These are phyloP conservation scores for Propithecus perrieri DNA, from an alignment of 2,797 vertebrate genomes.

Conservation along the genomic window DNA sequence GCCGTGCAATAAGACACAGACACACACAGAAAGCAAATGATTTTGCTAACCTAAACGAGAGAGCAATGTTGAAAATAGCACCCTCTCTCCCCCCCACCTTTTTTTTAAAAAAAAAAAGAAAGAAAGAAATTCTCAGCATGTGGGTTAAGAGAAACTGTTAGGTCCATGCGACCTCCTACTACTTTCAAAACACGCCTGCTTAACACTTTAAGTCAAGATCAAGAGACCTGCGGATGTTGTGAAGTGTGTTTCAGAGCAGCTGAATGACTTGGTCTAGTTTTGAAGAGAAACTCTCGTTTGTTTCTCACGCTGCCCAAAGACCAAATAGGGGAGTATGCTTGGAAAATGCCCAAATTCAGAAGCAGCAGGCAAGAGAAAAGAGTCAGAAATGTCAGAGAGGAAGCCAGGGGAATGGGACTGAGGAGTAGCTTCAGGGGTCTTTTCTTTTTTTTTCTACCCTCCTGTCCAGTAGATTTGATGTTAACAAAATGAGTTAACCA, in stretches of 20 bases:
- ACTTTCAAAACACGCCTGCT: constrained; percentile 35
- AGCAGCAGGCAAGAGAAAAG: constrained; percentile 55
- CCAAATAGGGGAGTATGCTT: constrained; percentile 66
- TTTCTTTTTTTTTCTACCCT: too few species aligned
- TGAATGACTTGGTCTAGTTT: constrained; percentile 48
- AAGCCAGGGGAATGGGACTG: background rate
- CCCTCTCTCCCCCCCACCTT: background rate
- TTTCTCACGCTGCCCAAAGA: constrained; percentile 49
- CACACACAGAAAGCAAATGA: constrained; percentile 45
- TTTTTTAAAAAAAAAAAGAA: background rate
- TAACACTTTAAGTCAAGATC: constrained; percentile 43
- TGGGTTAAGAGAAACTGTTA: constrained; percentile 3
- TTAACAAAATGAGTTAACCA: constrained; percentile 38
- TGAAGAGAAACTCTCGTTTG: constrained; percentile 41
- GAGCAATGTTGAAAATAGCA: background rate
- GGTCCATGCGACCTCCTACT: background rate
- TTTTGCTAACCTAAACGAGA: background rate
- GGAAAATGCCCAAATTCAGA: constrained; percentile 76
- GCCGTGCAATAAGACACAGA: background rate
- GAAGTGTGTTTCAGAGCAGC: constrained; percentile 46
- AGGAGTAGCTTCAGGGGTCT: background rate
- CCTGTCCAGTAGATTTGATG: background rate
- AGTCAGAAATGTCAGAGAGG: constrained; percentile 30
- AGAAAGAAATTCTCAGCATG: background rate
- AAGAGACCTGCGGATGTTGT: constrained; percentile 21